Evolutionary conservation across 2,888 invertebrate genomes (phyloP).

Genomic region (Xestia xanthographa): DNA sequence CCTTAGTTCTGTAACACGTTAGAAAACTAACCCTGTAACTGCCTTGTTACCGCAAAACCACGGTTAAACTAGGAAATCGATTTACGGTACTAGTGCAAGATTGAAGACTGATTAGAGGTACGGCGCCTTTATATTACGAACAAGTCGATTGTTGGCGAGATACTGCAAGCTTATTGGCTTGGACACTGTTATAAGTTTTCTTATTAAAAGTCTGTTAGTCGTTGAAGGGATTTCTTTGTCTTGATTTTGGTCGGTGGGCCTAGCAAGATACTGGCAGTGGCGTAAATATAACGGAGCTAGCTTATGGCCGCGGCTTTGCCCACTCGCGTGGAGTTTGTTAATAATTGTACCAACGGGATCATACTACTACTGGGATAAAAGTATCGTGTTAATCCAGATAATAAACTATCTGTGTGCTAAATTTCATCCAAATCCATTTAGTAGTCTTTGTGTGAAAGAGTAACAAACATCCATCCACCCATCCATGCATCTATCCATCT

Average conservation of each 20-base stretch:
- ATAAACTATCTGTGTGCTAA: no score
- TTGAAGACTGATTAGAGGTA: slow-evolving; percentile 63
- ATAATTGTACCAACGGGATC: no score
- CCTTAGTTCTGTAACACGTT: slow-evolving; percentile 7
- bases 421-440: no score
- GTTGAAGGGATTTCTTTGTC: background rate
- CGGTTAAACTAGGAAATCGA: slow-evolving; percentile 67
- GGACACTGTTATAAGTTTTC: slow-evolving; percentile 20
- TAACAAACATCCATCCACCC: no score
- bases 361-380: no score
- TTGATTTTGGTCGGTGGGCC: background rate
- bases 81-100: slow-evolving; percentile 62
- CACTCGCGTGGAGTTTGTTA: no score
- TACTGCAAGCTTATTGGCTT: slow-evolving; percentile 36
- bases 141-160: slow-evolving; percentile 43
- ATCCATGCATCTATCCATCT: no score
- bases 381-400: no score
- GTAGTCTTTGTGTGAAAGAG: no score
- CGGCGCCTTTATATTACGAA: slow-evolving; percentile 38
- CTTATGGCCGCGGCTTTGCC: no score
- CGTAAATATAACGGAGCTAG: background rate
- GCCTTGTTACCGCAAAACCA: slow-evolving; percentile 30
- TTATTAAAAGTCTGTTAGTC: background rate
- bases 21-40: background rate
- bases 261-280: background rate